phyloP scores from a whole-genome alignment of 2,888 invertebrate genomes.

The Eustalomyia histrio region DNA sequence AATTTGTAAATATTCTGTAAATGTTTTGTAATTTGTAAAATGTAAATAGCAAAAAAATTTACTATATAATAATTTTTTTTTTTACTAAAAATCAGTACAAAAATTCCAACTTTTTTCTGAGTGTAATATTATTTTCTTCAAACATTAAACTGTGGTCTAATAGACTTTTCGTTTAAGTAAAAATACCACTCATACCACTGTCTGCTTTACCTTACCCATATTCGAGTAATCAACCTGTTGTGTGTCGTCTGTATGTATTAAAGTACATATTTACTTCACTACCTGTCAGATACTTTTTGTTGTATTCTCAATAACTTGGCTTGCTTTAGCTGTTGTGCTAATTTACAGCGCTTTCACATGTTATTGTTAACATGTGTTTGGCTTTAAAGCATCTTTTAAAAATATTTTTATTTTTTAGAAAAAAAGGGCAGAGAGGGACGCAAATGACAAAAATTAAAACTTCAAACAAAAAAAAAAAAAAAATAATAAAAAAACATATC shows the following conservation, averaged over 20 bases:
- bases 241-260: neutral
- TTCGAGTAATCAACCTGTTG: neutral
- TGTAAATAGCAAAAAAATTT: no score
- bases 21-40: no score
- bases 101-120: no score
- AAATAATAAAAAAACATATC: no score
- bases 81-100: no score
- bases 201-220: neutral
- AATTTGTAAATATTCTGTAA: no score
- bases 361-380: conserved; percentile 23
- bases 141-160: no score
- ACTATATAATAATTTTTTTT: no score
- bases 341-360: conserved; percentile 62
- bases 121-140: no score
- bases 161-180: no score
- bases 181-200: neutral
- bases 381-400: conserved; percentile 35
- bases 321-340: conserved; percentile 46
- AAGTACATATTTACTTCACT: conserved; percentile 6
- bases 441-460: neutral
- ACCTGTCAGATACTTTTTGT: conserved; percentile 2
- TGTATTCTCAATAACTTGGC: conserved; percentile 29
- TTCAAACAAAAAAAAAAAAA: neutral
- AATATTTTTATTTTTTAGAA: neutral
- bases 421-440: conserved; percentile 1